Conservation (phyloP, 1,140 invertebrate genomes). For the Leptopilina clavipes region DNA sequence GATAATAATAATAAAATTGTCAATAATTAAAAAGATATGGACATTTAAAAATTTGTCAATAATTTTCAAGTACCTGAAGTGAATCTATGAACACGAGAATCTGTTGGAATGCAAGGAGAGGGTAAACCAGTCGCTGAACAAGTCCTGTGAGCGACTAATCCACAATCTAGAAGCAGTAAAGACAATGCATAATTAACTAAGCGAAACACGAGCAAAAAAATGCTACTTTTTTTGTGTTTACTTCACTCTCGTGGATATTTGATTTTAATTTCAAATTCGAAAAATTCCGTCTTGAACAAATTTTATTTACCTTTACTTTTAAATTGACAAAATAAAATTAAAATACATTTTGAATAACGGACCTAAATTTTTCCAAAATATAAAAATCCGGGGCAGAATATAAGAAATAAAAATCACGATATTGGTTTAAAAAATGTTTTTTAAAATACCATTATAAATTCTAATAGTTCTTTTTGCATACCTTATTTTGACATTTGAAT, state of each 20-base stretch:
- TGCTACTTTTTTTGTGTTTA: background rate
- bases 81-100: conserved; percentile 65
- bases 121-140: conserved; percentile 81
- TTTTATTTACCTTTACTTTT: background rate
- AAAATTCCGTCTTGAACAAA: background rate
- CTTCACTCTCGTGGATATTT: background rate
- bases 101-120: conserved; percentile 67
- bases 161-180: conserved; percentile 77
- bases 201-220: background rate
- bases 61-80: conserved; percentile 60
- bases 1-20: background rate
- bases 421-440: too few relatives aligned
- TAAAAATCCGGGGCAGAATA: too few relatives aligned
- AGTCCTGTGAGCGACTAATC: conserved; percentile 82
- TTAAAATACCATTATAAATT: background rate
- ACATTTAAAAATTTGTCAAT: conserved; percentile 30
- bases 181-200: conserved; percentile 10
- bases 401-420: too few relatives aligned
- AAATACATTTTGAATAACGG: too few relatives aligned
- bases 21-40: background rate
- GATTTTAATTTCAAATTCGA: background rate
- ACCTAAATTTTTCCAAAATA: background rate
- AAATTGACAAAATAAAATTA: background rate
- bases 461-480: conserved; percentile 10
- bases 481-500: conserved; percentile 21